Conservation (phyloP, 1,140 invertebrate genomes). For the Macrosteles quadrilineatus region DNA sequence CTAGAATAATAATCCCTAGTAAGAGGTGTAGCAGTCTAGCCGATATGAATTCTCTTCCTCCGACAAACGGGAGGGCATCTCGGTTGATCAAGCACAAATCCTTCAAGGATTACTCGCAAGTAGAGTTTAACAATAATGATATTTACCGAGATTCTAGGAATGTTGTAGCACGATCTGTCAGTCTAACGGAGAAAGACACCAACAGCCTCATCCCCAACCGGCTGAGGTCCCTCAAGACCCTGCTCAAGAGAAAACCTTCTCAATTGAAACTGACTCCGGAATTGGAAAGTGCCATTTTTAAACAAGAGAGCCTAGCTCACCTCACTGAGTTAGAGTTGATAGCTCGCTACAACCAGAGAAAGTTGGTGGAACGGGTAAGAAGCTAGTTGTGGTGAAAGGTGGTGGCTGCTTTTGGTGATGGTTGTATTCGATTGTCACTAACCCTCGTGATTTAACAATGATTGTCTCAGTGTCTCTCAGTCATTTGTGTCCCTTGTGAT, state of each 20-base stretch:
- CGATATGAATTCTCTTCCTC: background rate
- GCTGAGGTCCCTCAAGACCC: background rate
- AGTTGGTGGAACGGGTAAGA: constrained; percentile 54
- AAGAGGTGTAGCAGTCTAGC: background rate
- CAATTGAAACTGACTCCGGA: constrained; percentile 44
- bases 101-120: constrained; percentile 10
- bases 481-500: no score
- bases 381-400: background rate
- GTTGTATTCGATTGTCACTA: background rate
- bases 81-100: constrained; percentile 1
- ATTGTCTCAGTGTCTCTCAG: background rate
- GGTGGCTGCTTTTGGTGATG: background rate
- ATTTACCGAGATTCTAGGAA: background rate
- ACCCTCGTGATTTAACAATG: background rate
- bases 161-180: background rate
- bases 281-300: constrained; percentile 52
- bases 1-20: background rate
- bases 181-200: background rate
- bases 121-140: constrained; percentile 19
- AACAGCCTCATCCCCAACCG: background rate
- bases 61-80: background rate
- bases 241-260: constrained; percentile 24
- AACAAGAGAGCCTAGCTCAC: constrained; percentile 54
- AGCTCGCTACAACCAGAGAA: constrained; percentile 51
- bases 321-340: constrained; percentile 51